Evolutionary conservation across 2,888 invertebrate genomes (phyloP).

Genomic region (Patella caerulea): DNA sequence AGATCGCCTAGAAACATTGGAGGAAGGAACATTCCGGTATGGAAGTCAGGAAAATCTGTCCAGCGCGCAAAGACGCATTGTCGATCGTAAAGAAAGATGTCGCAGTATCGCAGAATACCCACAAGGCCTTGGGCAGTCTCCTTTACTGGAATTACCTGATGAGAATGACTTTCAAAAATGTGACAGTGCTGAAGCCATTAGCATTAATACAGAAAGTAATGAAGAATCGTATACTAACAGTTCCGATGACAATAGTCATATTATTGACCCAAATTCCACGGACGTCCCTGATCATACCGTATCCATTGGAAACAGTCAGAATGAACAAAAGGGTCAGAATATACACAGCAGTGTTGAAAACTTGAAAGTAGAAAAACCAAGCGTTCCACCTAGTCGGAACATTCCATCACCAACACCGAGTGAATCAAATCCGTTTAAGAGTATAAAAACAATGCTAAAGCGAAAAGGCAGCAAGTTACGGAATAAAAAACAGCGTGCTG

Average conservation of each 20-base stretch:
- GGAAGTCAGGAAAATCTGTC: constrained; percentile 60
- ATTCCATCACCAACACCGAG: constrained; percentile 15
- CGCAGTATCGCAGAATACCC: constrained; percentile 2
- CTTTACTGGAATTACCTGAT: constrained; percentile 16
- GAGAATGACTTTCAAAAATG: constrained; percentile 8
- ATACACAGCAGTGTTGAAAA: not conserved
- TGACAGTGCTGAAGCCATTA: not conserved
- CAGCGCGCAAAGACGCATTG: not conserved
- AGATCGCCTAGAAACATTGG: constrained; percentile 45
- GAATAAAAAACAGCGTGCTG: constrained; percentile 53
- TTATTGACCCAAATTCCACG: not conserved
- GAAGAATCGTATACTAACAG: not conserved
- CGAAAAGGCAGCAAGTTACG: constrained; percentile 60
- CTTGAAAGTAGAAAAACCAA: not conserved
- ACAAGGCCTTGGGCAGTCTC: constrained; percentile 6
- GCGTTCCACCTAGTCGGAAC: not conserved
- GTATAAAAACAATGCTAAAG: constrained; percentile 59
- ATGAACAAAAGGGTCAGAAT: not conserved
- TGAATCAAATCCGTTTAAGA: constrained; percentile 58
- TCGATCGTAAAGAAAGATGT: not conserved
- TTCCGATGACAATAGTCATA: not conserved
- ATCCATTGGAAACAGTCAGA: not conserved
- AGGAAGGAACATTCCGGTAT: constrained; percentile 44
- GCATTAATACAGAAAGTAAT: not conserved
- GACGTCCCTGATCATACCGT: not conserved